Conservation (phyloP, 2,888 invertebrate species). For the Zaprionus lineosus region DNA sequence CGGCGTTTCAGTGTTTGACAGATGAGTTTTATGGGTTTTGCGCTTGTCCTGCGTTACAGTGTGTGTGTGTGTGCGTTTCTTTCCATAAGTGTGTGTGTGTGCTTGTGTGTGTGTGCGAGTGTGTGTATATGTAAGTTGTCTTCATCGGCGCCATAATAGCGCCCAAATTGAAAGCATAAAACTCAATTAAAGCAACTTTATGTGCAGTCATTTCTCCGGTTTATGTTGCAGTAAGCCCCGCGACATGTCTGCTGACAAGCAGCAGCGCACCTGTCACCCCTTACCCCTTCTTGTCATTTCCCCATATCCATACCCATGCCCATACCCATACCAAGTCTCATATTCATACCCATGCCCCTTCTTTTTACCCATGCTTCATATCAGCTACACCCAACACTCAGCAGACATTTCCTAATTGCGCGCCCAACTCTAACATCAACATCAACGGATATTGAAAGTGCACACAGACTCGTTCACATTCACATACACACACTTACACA, state of each 20-base stretch:
- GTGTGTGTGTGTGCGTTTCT: neutral
- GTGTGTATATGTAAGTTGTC: conserved; percentile 21
- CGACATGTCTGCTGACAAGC: conserved; percentile 51
- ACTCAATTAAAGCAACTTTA: conserved; percentile 71
- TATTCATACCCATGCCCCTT: conserved; percentile 7
- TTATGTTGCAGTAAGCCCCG: conserved; percentile 63
- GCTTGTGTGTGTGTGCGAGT: conserved; percentile 2
- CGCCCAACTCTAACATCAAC: conserved; percentile 45
- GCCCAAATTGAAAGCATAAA: conserved; percentile 70
- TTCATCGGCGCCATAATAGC: conserved; percentile 62
- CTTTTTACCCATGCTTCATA: neutral
- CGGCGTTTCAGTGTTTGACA: conserved; percentile 69
- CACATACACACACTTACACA: neutral
- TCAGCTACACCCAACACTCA: neutral
- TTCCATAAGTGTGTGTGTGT: neutral
- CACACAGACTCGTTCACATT: conserved; percentile 21
- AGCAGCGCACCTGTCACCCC: conserved; percentile 51
- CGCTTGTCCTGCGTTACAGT: conserved; percentile 40
- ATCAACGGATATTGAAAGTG: conserved; percentile 66
- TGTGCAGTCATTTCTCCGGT: conserved; percentile 68
- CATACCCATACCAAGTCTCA: neutral
- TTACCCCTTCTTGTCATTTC: no score
- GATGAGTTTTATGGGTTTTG: conserved; percentile 71
- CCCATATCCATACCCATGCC: neutral
- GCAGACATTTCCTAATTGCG: conserved; percentile 69